Evolutionary conservation across 2,888 invertebrate genomes (phyloP).

Genomic region (Pemphredon lugubris): DNA sequence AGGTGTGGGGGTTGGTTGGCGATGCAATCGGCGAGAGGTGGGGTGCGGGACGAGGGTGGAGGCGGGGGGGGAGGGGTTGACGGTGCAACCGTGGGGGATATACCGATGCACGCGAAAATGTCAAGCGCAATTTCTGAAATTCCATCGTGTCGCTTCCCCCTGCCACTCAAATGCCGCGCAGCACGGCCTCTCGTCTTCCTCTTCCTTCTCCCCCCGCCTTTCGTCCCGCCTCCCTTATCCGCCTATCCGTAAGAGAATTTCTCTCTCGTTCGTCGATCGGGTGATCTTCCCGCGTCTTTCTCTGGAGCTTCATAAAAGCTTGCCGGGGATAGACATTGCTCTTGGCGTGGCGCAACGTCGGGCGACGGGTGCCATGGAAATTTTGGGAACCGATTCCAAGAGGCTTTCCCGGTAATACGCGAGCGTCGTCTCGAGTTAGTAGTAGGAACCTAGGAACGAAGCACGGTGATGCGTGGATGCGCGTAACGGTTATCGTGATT

Average conservation of each 20-base stretch:
- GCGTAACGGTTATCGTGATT: slow-evolving; percentile 7
- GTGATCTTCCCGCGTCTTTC: no score
- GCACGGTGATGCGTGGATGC: neutral
- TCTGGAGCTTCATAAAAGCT: slow-evolving; percentile 7
- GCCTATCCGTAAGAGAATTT: neutral
- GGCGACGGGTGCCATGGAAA: slow-evolving; percentile 44
- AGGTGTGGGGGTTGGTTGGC: no score
- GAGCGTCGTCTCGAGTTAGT: no score
- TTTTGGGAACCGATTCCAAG: slow-evolving; percentile 38
- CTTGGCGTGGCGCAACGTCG: slow-evolving; percentile 46
- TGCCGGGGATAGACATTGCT: slow-evolving; percentile 36
- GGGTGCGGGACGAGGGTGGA: neutral
- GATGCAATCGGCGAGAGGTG: neutral
- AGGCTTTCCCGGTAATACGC: no score
- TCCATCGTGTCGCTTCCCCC: slow-evolving; percentile 61
- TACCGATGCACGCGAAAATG: slow-evolving; percentile 59
- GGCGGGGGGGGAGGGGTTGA: slow-evolving; percentile 13
- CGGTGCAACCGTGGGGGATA: slow-evolving; percentile 17
- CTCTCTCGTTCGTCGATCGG: slow-evolving; percentile 5
- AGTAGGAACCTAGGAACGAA: no score
- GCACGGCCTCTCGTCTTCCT: slow-evolving; percentile 21
- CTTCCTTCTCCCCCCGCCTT: slow-evolving; percentile 1
- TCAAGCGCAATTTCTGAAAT: slow-evolving; percentile 69
- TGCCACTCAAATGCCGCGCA: slow-evolving; percentile 57
- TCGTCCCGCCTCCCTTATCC: neutral